Evolutionary conservation across 2,113 vertebrate genomes (phyloP), one percentile per base, ranked within the genome.

Genomic region (Gallinago jamesoni): DNA sequence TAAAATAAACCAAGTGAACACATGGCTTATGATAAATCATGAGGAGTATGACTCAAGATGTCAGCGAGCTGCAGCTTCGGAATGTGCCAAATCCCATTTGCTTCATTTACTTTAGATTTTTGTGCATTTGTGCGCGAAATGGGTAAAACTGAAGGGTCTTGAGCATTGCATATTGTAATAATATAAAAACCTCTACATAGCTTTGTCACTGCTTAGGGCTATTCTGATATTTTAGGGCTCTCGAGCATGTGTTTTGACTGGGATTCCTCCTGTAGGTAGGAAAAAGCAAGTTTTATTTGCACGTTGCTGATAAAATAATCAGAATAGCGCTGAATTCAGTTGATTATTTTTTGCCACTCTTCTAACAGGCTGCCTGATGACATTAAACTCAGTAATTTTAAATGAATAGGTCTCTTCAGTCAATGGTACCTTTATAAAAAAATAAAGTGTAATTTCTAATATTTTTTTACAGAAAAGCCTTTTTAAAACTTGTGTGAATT

Each of bases 21-120:
- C 88, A 87, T 87, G 88, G 86, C 86, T 94, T 69, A 56, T 93
- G 87, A 84, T 53, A 96, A 73, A 89, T 92, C 86, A 76, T 87
- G 77, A 87, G 80, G 72, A 59, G 21, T 31, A 74, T 89, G 96
- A 96, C 77, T 96, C 94, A 95, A 68, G 90, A 72, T 90, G 80
- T 90, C 80, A 92, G 48, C 57, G 79, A 48, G 70, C 83, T 82
- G 53, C 64, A 57, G 90, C 80, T 90, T 92, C 35, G 73, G 56
- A 72, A 89, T 14, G 52, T 82, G 80, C 78, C 76, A 60, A 52
- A 81, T 31, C 79, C 2, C 1, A 47, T 82, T 70, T 95, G n/a
- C 75, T 89, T 92, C 5, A 31, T 81, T 93, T 91, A 33, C 72
- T 84, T 79, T 1, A 56, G 39, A 28, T 89, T 92, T 80, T 80